Evolutionary conservation across 2,888 invertebrate species (phyloP).

Genomic region (Conomelus anceps): DNA sequence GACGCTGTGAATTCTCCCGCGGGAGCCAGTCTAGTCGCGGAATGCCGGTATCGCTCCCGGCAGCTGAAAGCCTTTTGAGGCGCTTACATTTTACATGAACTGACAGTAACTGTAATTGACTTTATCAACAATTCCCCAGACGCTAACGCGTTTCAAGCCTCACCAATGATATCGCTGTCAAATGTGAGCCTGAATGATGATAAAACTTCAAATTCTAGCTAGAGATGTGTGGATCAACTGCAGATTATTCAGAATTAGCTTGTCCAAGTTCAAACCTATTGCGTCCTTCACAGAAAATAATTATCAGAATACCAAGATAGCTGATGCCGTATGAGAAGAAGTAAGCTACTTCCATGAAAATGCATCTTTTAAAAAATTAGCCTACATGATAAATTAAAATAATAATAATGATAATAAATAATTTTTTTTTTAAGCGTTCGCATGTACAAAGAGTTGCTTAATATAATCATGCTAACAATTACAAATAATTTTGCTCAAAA

Average conservation of each 20-base stretch:
- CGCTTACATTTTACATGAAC: neutral
- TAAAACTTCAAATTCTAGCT: neutral
- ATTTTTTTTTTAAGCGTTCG: too few species aligned
- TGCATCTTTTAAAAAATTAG: too few species aligned
- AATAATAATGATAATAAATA: too few species aligned
- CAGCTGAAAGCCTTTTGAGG: neutral
- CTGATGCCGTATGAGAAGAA: too few species aligned
- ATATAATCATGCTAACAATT: too few species aligned
- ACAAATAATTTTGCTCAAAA: too few species aligned
- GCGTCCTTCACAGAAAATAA: neutral
- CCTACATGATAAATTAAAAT: too few species aligned
- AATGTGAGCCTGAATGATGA: neutral
- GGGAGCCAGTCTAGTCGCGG: neutral
- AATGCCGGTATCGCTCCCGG: neutral
- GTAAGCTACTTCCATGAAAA: too few species aligned
- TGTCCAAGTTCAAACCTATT: neutral
- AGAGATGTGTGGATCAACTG: neutral
- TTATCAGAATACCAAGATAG: too few species aligned
- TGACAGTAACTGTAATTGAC: neutral
- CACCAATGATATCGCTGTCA: neutral
- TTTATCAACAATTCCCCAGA: neutral
- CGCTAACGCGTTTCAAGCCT: neutral
- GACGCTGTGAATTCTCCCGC: neutral
- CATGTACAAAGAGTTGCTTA: too few species aligned
- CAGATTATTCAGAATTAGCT: neutral